Percentiles rank a stretch among this genome's conserved stretches.
Conservation (phyloP, 2,797 vertebrate genomes). For the Chelonia mydas region DNA sequence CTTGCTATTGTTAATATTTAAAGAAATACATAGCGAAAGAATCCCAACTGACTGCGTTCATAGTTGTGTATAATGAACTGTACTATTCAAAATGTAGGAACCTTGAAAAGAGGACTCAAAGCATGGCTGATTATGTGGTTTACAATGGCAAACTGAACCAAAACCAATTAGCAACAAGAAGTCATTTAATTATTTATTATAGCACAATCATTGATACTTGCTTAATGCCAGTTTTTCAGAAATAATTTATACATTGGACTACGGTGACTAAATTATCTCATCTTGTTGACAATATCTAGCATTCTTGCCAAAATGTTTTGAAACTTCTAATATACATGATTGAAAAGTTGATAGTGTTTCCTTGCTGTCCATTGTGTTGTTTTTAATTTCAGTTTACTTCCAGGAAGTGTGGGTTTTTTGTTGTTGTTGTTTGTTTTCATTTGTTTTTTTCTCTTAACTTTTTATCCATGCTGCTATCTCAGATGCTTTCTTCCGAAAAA, state of each 20-base stretch:
- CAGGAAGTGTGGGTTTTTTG: not conserved
- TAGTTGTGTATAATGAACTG: not conserved
- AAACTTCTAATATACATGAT: not conserved
- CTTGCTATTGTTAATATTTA: constrained; percentile 44
- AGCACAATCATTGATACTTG: not conserved
- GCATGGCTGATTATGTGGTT: not conserved
- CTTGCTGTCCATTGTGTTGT: not conserved
- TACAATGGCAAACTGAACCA: not conserved
- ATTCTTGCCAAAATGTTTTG: not conserved
- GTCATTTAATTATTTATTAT: not conserved
- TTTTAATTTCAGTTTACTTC: not conserved
- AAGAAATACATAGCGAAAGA: not conserved
- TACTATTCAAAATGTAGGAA: not conserved
- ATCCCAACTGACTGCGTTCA: not conserved
- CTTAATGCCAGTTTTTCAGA: not conserved
- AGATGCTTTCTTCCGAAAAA: not conserved
- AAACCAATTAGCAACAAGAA: not conserved
- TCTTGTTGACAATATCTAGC: not conserved
- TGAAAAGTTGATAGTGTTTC: not conserved
- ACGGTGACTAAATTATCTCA: not conserved
- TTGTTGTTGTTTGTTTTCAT: not conserved
- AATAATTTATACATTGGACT: not conserved
- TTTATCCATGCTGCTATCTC: not conserved
- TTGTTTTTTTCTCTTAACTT: not conserved
- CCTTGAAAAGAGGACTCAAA: not conserved